phyloP scores from a whole-genome alignment of 2,888 invertebrate genomes.

The Ochlodes sylvanus region DNA sequence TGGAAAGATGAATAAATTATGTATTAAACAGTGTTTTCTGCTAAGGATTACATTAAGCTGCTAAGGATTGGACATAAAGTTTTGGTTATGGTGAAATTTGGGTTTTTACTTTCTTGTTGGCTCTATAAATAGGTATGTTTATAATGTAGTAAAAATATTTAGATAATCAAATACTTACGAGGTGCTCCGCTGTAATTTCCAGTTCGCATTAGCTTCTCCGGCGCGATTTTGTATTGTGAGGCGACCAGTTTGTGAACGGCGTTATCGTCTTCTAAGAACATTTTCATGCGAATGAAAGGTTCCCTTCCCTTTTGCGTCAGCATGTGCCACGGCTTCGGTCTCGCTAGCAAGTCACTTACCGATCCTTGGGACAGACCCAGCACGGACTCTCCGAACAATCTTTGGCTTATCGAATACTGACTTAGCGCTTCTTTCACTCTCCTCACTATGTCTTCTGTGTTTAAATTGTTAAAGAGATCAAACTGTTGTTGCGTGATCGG shows the following conservation, averaged over 20 bases:
- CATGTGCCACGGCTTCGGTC: conserved; percentile 99
- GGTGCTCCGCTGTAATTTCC: conserved; percentile 95
- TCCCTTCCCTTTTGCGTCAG: conserved; percentile 98
- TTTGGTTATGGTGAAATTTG: too few relatives aligned
- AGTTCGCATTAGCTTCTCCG: conserved; percentile 98
- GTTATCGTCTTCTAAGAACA: conserved; percentile 98
- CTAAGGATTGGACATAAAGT: too few relatives aligned
- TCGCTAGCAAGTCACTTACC: conserved; percentile 97
- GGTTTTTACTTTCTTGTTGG: too few relatives aligned
- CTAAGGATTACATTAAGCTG: too few relatives aligned
- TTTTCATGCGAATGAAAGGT: conserved; percentile 98
- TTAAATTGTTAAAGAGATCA: conserved; percentile 98
- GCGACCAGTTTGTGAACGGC: conserved; percentile 98
- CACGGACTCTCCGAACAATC: conserved; percentile 99
- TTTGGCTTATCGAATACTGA: conserved; percentile 98
- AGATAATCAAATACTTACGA: conserved; percentile 84
- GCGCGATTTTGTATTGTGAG: conserved; percentile 98
- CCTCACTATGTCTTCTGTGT: conserved; percentile 99
- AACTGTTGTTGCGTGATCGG: conserved; percentile 99
- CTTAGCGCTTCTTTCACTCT: conserved; percentile 97
- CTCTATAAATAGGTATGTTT: too few relatives aligned
- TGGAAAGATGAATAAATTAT: conserved; percentile 58
- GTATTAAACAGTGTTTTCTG: conserved; percentile 45
- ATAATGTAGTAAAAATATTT: conserved; percentile 3
- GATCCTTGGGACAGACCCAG: conserved; percentile 98